These are phyloP conservation scores for Geophilus truncorum DNA, from an alignment of 2,888 invertebrate species.

Conservation along the genomic window DNA sequence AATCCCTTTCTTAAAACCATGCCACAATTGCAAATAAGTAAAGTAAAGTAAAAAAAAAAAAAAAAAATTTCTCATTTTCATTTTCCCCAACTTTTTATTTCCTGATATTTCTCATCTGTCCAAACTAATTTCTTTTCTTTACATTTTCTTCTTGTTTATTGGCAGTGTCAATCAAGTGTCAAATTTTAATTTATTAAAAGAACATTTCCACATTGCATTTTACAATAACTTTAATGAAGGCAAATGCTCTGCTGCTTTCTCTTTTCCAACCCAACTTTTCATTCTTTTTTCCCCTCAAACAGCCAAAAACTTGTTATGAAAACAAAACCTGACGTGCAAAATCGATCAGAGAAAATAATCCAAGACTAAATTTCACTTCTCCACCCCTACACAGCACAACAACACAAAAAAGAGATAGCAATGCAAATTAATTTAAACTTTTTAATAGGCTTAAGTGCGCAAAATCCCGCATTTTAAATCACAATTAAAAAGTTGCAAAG, in stretches of 20 bases:
- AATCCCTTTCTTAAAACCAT: no score
- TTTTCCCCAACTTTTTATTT: not conserved
- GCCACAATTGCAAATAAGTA: no score
- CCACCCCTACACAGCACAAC: not conserved
- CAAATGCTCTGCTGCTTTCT: not conserved
- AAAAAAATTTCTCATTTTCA: not conserved
- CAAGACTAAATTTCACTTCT: not conserved
- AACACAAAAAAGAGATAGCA: not conserved
- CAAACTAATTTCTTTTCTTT: not conserved
- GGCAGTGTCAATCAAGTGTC: constrained; percentile 30
- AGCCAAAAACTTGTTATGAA: not conserved
- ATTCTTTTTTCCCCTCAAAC: not conserved
- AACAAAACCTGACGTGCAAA: not conserved
- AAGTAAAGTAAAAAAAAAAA: not conserved
- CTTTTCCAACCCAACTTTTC: not conserved
- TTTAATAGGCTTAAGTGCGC: no score
- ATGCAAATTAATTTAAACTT: not conserved
- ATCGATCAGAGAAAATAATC: not conserved
- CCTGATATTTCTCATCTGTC: not conserved
- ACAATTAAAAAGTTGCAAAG: no score
- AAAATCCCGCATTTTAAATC: no score
- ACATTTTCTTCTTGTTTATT: constrained; percentile 14
- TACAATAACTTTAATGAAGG: constrained; percentile 28
- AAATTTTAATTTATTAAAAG: constrained; percentile 32
- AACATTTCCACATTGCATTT: constrained; percentile 30